Base-by-base conservation (phyloP, 2,888 invertebrate genomes). In the Latrodectus elegans region DNA sequence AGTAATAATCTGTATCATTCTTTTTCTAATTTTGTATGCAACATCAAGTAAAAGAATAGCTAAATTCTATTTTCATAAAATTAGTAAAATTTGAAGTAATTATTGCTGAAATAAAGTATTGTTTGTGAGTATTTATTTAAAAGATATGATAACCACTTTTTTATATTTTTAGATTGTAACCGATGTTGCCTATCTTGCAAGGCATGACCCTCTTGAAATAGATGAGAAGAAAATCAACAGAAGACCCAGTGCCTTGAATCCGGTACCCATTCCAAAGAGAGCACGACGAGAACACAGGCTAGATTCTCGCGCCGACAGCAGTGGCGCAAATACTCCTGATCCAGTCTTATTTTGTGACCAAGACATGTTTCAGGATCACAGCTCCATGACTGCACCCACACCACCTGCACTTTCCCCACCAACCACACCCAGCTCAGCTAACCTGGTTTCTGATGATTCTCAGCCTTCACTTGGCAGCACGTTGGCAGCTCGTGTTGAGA, bases 161-260 rank as follows among this genome's bases (percentile, higher is more conserved):
- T n/a, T 9, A 15, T n/a, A 17, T 17, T 60, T 60, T 38, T n/a
- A 86, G 86, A 97, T 97, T 92, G 93, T 96, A 87, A 95, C 96
- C 0, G 97, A 97, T 88, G 95, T 95, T 87, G 94, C 95, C 0
- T 95, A 95, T 90, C 92, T 93, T 6, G 92, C 93, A 68, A 94
- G 97, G 4, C 98, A 98, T 92, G 94, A 95, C 76, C 95, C 95
- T 89, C 95, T 95, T 90, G 96, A 96, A 92, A 93, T 93, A 14
- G 95, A 96, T 90, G 98, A 98, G 93, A 95, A 95, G 89, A 95
- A 95, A 49, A 74, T 79, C 26, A 70, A 78, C 67, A 15, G 81
- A 4, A 76, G 60, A 38, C 65, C 72, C n/a, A 72, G 81, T 52
- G 73, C 64, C 68, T 68, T 67, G 17, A n/a, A n/a, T 15, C 12